These are phyloP conservation scores for Phataginus tricuspis DNA, from an alignment of 2,797 vertebrate genomes.

Conservation along the genomic window DNA sequence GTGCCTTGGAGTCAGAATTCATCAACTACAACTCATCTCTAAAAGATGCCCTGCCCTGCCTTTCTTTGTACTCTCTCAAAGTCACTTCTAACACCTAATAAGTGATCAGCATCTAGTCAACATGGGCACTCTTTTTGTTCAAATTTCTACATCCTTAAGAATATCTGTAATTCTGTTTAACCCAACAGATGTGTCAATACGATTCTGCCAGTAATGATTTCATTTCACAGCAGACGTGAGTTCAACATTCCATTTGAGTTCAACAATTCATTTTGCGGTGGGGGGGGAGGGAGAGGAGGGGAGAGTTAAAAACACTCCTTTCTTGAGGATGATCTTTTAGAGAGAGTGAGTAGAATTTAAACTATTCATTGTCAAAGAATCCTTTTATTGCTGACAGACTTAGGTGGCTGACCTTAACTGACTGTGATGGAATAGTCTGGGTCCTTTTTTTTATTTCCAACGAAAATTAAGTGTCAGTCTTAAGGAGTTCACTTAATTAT, in stretches of 20 bases:
- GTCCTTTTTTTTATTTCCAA: background rate
- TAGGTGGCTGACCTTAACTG: constrained; percentile 2
- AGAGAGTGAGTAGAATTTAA: background rate
- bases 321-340: background rate
- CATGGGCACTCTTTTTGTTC: background rate
- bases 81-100: background rate
- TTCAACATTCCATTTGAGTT: background rate
- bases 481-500: background rate
- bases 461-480: constrained; percentile 32
- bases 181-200: constrained; percentile 8
- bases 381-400: background rate
- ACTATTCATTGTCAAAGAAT: background rate
- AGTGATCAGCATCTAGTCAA: background rate
- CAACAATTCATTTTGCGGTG: background rate
- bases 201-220: constrained; percentile 34
- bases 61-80: background rate
- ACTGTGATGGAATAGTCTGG: background rate
- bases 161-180: background rate
- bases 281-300: no score
- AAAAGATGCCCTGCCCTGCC: background rate
- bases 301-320: background rate
- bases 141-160: background rate
- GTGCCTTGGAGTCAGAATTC: background rate
- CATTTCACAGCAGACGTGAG: background rate
- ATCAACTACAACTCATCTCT: background rate